Percentiles rank a stretch among this genome's conserved stretches.
These are phyloP conservation scores for Stenichneumon culpator DNA, from an alignment of 2,888 invertebrate genomes.

Conservation along the genomic window DNA sequence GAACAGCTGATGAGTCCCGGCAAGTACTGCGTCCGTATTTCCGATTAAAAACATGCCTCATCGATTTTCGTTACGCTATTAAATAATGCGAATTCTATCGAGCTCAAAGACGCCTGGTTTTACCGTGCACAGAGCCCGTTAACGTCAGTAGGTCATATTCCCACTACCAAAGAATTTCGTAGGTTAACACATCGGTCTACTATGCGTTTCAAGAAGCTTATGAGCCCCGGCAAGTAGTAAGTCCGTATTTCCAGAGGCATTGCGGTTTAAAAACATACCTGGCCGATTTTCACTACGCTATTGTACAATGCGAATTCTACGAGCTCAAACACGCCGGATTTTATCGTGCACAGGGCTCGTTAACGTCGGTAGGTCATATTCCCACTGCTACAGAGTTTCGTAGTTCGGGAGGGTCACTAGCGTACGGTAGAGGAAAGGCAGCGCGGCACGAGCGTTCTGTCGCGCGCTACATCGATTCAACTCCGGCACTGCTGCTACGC, in stretches of 20 bases:
- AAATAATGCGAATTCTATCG: neutral
- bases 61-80: neutral
- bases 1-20: neutral
- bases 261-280: neutral
- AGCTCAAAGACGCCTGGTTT: neutral
- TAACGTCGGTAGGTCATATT: neutral
- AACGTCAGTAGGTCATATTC: neutral
- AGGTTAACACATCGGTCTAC: too few relatives aligned
- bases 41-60: neutral
- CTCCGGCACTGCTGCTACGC: neutral
- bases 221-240: constrained; percentile 10
- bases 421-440: neutral
- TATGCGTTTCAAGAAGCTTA: neutral
- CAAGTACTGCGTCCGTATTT: neutral
- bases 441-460: neutral
- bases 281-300: neutral
- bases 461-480: neutral
- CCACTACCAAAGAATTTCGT: neutral
- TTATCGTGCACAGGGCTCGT: neutral
- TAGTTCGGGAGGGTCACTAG: neutral
- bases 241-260: neutral
- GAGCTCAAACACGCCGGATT: neutral
- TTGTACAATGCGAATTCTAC: neutral
- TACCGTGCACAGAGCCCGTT: neutral
- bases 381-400: neutral